Percentiles rank a stretch among this genome's conserved stretches.
Conservation (phyloP, 2,797 vertebrate genomes). For the Hyperoplus lanceolatus region DNA sequence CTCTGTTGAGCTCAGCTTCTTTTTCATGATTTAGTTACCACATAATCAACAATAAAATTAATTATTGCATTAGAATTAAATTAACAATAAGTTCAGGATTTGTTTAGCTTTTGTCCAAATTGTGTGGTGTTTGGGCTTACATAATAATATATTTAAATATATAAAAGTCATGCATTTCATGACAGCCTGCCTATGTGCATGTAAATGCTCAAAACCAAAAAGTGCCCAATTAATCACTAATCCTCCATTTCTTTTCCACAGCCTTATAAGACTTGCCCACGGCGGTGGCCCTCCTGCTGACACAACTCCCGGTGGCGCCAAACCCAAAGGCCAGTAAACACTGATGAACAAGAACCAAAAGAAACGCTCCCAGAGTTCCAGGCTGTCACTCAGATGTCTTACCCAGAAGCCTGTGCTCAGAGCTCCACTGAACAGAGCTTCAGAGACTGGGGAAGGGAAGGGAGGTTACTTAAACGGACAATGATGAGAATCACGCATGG, state of each 20-base stretch:
- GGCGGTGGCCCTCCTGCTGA: slow-evolving; percentile 82
- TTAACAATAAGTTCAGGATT: background rate
- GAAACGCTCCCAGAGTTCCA: slow-evolving; percentile 67
- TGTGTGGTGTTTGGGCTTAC: background rate
- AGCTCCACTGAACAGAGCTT: slow-evolving; percentile 53
- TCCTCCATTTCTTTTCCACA: slow-evolving; percentile 50
- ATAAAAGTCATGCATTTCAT: background rate
- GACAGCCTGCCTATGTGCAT: background rate
- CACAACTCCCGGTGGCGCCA: slow-evolving; percentile 84
- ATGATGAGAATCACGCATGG: slow-evolving; percentile 59
- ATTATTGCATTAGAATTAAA: too few relatives aligned
- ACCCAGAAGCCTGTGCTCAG: slow-evolving; percentile 78
- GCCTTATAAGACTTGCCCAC: slow-evolving; percentile 82
- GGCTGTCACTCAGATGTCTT: slow-evolving; percentile 87
- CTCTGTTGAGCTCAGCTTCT: too few relatives aligned
- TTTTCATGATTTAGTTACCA: too few relatives aligned
- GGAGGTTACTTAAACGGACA: slow-evolving; percentile 53
- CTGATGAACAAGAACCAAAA: slow-evolving; percentile 50
- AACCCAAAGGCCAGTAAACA: slow-evolving; percentile 83
- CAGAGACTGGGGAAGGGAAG: slow-evolving; percentile 49
- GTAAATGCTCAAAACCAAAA: background rate
- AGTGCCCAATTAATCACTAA: background rate
- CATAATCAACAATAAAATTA: too few relatives aligned
- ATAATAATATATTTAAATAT: background rate
- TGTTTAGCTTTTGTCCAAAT: background rate